Evolutionary conservation across 92 coral and sea anemone species (phyloP).

Genomic region (Porites divaricata): DNA sequence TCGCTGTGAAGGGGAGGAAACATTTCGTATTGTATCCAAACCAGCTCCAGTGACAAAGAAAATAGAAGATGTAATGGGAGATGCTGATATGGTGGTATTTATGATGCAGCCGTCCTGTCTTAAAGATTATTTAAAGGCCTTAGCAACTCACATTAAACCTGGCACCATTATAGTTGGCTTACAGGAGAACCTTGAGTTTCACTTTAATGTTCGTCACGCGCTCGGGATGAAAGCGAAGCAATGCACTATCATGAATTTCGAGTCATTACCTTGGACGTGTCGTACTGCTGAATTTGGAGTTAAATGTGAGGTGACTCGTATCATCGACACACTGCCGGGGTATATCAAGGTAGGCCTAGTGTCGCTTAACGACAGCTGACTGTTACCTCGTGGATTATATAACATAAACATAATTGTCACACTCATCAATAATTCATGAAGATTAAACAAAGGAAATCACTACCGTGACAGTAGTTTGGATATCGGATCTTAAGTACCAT

Average conservation of each 20-base stretch:
- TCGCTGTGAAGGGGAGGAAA: conserved; percentile 3
- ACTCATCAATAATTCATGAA: too few species aligned
- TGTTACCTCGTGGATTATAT: too few species aligned
- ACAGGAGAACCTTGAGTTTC: conserved; percentile 68
- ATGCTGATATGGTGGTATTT: conserved; percentile 67
- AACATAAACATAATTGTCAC: too few species aligned
- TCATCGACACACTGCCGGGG: conserved; percentile 45
- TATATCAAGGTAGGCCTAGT: conserved; percentile 9
- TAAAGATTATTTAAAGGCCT: conserved; percentile 51
- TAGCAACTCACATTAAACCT: conserved; percentile 56
- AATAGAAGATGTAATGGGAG: conserved; percentile 68
- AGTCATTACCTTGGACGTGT: conserved; percentile 74
- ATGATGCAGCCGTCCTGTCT: conserved; percentile 62
- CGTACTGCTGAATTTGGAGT: conserved; percentile 61
- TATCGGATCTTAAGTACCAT: too few species aligned
- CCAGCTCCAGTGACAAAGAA: conserved; percentile 54
- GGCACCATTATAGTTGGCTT: conserved; percentile 65
- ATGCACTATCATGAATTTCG: conserved; percentile 60
- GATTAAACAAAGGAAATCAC: too few species aligned
- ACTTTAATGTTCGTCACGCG: conserved; percentile 52
- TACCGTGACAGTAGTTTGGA: too few species aligned
- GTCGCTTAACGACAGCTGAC: too few species aligned
- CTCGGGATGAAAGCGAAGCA: conserved; percentile 56
- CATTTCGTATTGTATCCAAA: conserved; percentile 16
- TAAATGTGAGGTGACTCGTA: conserved; percentile 55